Base-by-base conservation (phyloP, 1,140 invertebrate species). In the Drosophila ambigua region DNA sequence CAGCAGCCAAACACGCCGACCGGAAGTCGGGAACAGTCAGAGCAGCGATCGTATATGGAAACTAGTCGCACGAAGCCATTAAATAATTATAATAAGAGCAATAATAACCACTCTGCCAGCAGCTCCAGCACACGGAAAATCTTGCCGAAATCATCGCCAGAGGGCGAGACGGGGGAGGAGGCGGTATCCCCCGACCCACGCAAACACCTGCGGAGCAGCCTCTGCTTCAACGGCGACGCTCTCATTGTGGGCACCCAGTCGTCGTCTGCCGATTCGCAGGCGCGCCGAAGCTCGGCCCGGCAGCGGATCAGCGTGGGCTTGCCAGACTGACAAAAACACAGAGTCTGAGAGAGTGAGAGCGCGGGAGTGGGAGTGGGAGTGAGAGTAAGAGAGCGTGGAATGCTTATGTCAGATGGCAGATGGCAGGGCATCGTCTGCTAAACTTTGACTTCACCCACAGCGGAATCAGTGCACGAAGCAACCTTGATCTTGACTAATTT, bases 281-380 rank as follows among this genome's bases (percentile, higher is more conserved):
- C 89, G 60, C 79, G 93, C 54, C 93, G 63, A 92, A 93, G 60
- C 91, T 93, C 78, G 72, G 93, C 48, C 39, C 54, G 72, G 49
- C 90, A 88, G 69, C 85, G 90, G 23, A 55, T 91, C 53, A 91
- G 79, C 80, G 90, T 91, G 72, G 90, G 90, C 6, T 59, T 91
- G 46, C 90, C 90, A 26, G 90, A 91, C 72, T 91, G 79, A 91
- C 35, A 13, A 5, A 35, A 2, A 35, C 8, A 35, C 8, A 31
- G 31, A 35, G 31, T 9, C 8, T 9, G 3, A 13, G 35, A 4
- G 11, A 6, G 5, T 7, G 26, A 28, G 5, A 7, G 26, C 1
- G 26, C 7, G 26, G 0, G 26, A 24, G 23, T 24, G 26, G 26
- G 26, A 28, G 26, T 6, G 5, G 5, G 26, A 28, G 26, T 5